Base-by-base conservation (phyloP, 2,888 invertebrate species). In the Mayetiola destructor region DNA sequence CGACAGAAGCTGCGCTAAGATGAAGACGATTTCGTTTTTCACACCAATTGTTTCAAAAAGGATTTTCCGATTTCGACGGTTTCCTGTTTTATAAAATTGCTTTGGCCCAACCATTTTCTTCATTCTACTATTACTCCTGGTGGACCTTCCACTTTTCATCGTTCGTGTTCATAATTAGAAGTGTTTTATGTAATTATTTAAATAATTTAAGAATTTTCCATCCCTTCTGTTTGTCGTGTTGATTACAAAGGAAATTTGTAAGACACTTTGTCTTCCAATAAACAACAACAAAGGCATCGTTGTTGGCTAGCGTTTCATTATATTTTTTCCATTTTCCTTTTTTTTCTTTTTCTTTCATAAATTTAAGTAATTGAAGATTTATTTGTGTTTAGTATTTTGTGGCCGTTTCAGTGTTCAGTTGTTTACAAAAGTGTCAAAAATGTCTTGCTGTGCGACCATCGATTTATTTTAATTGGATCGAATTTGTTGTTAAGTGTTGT, bases 241-340 rank as follows among this genome's bases (percentile, higher is more conserved):
- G 48, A 48, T 48, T 48, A 48, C 48, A 48, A 48, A 48, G 48
- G n/a, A 48, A 48, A 48, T 48, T 48, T 48, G 48, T 48, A 48
- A 48, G 27, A 27, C 48, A 48, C 48, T 48, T n/a, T 48, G 48
- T 27, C 27, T n/a, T 4, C n/a, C n/a, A n/a, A n/a, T n/a, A n/a
- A n/a, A n/a, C n/a, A n/a, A n/a, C n/a, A n/a, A n/a, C n/a, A n/a
- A n/a, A n/a, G n/a, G n/a, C n/a, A n/a, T n/a, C n/a, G n/a, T n/a
- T n/a, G n/a, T n/a, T n/a, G n/a, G n/a, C n/a, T n/a, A n/a, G n/a
- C n/a, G n/a, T n/a, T n/a, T n/a, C n/a, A n/a, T n/a, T n/a, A n/a
- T n/a, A n/a, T n/a, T n/a, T n/a, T n/a, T n/a, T n/a, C n/a, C n/a
- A n/a, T n/a, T n/a, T n/a, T n/a, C n/a, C n/a, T n/a, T n/a, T n/a